phyloP scores from a whole-genome alignment of 2,888 invertebrate genomes.

The Nymphalis polychloros region DNA sequence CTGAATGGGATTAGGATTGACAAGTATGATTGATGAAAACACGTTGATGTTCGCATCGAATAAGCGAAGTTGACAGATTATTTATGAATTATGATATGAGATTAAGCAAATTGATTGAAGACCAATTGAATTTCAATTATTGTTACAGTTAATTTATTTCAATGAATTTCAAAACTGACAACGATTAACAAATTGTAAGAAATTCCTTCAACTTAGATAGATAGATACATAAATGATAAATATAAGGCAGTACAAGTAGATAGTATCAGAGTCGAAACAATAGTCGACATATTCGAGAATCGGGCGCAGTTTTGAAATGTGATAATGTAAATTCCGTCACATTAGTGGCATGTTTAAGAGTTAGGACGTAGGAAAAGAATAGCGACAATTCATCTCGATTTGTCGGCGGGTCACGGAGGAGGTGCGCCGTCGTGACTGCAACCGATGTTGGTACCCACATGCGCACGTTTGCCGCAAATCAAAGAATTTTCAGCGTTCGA shows the following conservation, averaged over 20 bases:
- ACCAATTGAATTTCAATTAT: constrained; percentile 18
- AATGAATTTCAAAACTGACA: not conserved
- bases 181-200: not conserved
- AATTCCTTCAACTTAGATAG: too few species aligned
- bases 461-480: constrained; percentile 29
- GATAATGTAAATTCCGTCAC: constrained; percentile 51
- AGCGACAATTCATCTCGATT: constrained; percentile 77
- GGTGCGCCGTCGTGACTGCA: constrained; percentile 64
- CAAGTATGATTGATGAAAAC: constrained; percentile 50
- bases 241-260: not conserved
- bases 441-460: constrained; percentile 40
- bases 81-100: constrained; percentile 31
- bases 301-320: constrained; percentile 50
- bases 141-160: not conserved
- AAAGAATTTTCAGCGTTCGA: constrained; percentile 29
- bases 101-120: constrained; percentile 18
- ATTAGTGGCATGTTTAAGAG: constrained; percentile 50
- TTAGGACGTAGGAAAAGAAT: constrained; percentile 57
- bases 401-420: constrained; percentile 72
- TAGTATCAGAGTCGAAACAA: not conserved
- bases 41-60: constrained; percentile 31
- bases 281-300: constrained; percentile 41
- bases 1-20: constrained; percentile 58
- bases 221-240: too few species aligned
- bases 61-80: constrained; percentile 33